These are phyloP conservation scores for Lipophrys pholis DNA, from an alignment of 2,113 vertebrate species.

Conservation along the genomic window DNA sequence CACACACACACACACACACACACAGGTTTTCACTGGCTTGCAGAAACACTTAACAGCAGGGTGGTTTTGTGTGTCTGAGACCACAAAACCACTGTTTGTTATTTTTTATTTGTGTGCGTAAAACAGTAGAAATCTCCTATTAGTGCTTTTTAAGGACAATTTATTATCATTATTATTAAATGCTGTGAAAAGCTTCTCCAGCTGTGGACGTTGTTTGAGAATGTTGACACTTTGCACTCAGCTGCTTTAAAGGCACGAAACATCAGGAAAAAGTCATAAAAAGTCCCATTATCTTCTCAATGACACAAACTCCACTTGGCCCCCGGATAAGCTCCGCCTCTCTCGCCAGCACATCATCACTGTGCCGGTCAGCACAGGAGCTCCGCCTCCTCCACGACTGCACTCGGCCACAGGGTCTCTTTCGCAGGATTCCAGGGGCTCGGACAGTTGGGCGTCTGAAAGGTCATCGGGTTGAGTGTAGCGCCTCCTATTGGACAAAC, in stretches of 20 bases:
- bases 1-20: too few relatives aligned
- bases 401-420: slow-evolving; percentile 7
- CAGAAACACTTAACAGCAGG: too few relatives aligned
- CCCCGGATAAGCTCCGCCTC: too few relatives aligned
- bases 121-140: too few relatives aligned
- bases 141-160: too few relatives aligned
- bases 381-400: too few relatives aligned
- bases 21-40: too few relatives aligned
- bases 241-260: background rate
- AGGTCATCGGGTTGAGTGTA: background rate
- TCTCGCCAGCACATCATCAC: background rate
- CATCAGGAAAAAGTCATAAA: slow-evolving; percentile 7
- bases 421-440: slow-evolving; percentile 14
- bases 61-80: too few relatives aligned
- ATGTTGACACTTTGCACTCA: background rate
- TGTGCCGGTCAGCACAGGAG: background rate
- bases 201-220: background rate
- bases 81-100: too few relatives aligned
- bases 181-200: background rate
- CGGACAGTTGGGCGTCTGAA: too few relatives aligned
- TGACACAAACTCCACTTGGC: background rate
- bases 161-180: background rate
- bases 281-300: slow-evolving; percentile 5
- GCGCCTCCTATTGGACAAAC: slow-evolving; percentile 26
- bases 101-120: too few relatives aligned